Evolutionary conservation across 2,888 invertebrate genomes (phyloP).

Genomic region (Drosophila acutilabella): DNA sequence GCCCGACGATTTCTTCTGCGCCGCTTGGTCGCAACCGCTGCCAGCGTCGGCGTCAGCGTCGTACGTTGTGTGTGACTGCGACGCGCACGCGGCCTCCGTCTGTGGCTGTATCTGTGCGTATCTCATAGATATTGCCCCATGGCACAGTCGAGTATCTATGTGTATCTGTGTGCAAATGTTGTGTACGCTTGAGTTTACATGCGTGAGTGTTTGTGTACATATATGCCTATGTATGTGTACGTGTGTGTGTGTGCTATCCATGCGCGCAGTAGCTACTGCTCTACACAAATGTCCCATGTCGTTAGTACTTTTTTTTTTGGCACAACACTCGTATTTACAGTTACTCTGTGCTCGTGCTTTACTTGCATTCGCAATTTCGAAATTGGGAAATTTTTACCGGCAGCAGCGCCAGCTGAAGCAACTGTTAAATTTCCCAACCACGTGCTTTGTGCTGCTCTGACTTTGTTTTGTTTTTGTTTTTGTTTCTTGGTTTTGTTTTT

Average conservation of each 20-base stretch:
- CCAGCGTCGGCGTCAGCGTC: constrained; percentile 42
- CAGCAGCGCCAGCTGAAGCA: constrained; percentile 5
- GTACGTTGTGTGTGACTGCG: constrained; percentile 54
- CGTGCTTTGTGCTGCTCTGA: constrained; percentile 54
- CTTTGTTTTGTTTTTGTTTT: constrained; percentile 31
- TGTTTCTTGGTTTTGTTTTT: constrained; percentile 10
- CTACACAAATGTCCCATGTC: constrained; percentile 48
- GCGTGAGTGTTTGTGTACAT: constrained; percentile 16
- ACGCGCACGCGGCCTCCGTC: constrained; percentile 43
- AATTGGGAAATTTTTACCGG: constrained; percentile 58
- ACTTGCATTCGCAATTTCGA: constrained; percentile 52
- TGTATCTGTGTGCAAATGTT: constrained; percentile 62
- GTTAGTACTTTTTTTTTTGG: constrained; percentile 43
- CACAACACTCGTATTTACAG: constrained; percentile 38
- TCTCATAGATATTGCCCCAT: constrained; percentile 76
- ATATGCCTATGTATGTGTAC: constrained; percentile 5
- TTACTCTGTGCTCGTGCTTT: constrained; percentile 28
- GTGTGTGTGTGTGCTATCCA: constrained; percentile 36
- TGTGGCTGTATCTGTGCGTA: constrained; percentile 72
- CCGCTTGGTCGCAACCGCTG: constrained; percentile 61
- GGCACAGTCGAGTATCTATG: constrained; percentile 68
- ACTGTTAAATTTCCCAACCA: constrained; percentile 62
- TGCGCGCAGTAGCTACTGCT: constrained; percentile 35
- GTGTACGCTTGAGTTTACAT: neutral
- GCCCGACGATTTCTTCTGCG: constrained; percentile 81